A percentile compares a stretch with the other conserved stretches of the same genome.
phyloP scores from a whole-genome alignment of 2,797 vertebrate species.

The Ptychadena robeensis region DNA sequence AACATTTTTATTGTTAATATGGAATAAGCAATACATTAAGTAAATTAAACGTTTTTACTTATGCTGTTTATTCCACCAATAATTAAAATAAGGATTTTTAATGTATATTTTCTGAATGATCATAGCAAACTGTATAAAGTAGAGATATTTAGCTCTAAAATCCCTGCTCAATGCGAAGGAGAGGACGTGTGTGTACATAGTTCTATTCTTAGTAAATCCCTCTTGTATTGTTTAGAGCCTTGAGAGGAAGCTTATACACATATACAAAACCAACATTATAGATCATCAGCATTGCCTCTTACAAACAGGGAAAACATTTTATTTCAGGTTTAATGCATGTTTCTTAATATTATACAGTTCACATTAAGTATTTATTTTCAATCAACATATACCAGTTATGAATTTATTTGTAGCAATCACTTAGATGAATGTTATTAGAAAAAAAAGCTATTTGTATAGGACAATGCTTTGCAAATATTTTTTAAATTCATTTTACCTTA shows the following conservation, averaged over 20 bases:
- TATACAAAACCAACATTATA: neutral
- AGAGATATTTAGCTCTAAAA: too few relatives aligned
- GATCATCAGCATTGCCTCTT: neutral
- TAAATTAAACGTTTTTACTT: too few relatives aligned
- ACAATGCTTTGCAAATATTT: neutral
- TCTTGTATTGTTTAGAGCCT: neutral
- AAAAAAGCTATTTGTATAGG: neutral
- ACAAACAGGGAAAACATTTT: neutral
- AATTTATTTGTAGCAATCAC: neutral
- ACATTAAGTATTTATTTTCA: neutral
- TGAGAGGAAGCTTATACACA: neutral
- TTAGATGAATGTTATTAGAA: neutral
- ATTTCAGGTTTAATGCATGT: too few relatives aligned
- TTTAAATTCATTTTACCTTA: neutral
- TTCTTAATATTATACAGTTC: too few relatives aligned
- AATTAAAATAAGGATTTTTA: neutral
- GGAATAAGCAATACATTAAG: too few relatives aligned
- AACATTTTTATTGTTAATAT: too few relatives aligned
- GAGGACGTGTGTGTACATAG: neutral
- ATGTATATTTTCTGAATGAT: neutral
- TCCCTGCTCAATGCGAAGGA: neutral
- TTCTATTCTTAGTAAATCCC: neutral
- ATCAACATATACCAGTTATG: neutral
- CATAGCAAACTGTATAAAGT: neutral
- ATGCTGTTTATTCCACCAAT: neutral